phyloP scores from a whole-genome alignment of 2,797 vertebrate genomes.

The Avahi laniger region DNA sequence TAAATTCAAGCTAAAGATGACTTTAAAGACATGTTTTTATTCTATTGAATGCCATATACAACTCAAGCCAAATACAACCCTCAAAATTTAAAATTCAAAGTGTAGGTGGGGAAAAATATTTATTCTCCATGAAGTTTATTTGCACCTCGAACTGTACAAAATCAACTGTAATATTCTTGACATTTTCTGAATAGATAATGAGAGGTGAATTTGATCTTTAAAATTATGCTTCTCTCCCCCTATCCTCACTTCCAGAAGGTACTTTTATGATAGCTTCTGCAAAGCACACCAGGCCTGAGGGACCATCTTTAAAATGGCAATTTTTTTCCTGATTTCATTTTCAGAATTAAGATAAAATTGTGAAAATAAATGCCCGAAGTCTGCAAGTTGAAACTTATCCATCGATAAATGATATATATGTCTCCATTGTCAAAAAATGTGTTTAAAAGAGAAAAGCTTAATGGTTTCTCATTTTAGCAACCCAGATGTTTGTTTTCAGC shows the following conservation, averaged over 20 bases:
- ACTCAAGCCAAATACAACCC: constrained; percentile 35
- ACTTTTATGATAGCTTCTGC: constrained; percentile 2
- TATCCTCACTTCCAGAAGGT: not conserved
- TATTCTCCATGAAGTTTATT: constrained; percentile 46
- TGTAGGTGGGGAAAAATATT: constrained; percentile 25
- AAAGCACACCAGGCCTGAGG: not conserved
- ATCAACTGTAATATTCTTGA: constrained; percentile 44
- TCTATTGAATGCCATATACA: not conserved
- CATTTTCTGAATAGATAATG: constrained; percentile 48
- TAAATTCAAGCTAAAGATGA: constrained; percentile 54
- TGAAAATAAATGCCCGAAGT: constrained; percentile 15
- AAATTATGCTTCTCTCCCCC: constrained; percentile 28
- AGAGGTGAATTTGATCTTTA: constrained; percentile 67
- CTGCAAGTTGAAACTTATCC: constrained; percentile 51
- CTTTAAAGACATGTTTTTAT: constrained; percentile 29
- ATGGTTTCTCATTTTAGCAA: constrained; percentile 39
- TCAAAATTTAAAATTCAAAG: constrained; percentile 21
- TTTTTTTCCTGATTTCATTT: constrained; percentile 34
- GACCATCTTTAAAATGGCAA: constrained; percentile 43
- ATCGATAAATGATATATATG: constrained; percentile 25
- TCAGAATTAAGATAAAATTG: constrained; percentile 57
- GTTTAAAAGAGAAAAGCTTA: constrained; percentile 67
- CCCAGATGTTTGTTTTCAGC: constrained; percentile 68
- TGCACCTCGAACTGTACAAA: constrained; percentile 42
- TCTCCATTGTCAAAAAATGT: constrained; percentile 41